These are phyloP conservation scores for Drosophila birchii DNA, from an alignment of 2,888 invertebrate species.

Conservation along the genomic window DNA sequence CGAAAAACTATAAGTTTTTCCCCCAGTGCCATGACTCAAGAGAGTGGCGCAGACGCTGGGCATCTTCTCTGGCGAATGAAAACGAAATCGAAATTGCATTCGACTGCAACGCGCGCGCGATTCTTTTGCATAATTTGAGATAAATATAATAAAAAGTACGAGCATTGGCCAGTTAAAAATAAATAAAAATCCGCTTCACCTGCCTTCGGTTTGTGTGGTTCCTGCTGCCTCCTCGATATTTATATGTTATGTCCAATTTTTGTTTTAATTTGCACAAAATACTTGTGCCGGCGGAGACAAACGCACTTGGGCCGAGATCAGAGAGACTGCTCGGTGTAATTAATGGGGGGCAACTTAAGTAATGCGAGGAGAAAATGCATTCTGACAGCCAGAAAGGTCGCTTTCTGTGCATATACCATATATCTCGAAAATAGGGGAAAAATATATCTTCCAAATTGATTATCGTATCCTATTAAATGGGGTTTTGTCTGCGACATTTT, in stretches of 20 bases:
- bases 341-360: conserved; percentile 49
- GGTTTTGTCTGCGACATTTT: background rate
- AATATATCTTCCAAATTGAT: conserved; percentile 23
- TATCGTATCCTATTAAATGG: conserved; percentile 6
- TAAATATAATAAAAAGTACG: conserved; percentile 18
- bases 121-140: conserved; percentile 39
- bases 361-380: conserved; percentile 43
- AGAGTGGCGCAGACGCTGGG: conserved; percentile 43
- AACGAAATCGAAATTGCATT: conserved; percentile 73
- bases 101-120: conserved; percentile 29
- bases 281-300: conserved; percentile 37
- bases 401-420: conserved; percentile 1
- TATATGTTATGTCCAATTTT: conserved; percentile 71
- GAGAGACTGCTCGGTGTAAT: conserved; percentile 46
- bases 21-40: conserved; percentile 51
- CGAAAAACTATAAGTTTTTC: background rate
- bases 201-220: conserved; percentile 31
- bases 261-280: conserved; percentile 57
- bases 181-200: conserved; percentile 51
- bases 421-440: background rate
- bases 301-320: conserved; percentile 54
- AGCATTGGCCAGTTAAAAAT: conserved; percentile 47
- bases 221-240: conserved; percentile 40
- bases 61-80: conserved; percentile 65
- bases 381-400: conserved; percentile 47